phyloP scores from a whole-genome alignment of 2,888 invertebrate genomes.

The Cheilosia scutellata region DNA sequence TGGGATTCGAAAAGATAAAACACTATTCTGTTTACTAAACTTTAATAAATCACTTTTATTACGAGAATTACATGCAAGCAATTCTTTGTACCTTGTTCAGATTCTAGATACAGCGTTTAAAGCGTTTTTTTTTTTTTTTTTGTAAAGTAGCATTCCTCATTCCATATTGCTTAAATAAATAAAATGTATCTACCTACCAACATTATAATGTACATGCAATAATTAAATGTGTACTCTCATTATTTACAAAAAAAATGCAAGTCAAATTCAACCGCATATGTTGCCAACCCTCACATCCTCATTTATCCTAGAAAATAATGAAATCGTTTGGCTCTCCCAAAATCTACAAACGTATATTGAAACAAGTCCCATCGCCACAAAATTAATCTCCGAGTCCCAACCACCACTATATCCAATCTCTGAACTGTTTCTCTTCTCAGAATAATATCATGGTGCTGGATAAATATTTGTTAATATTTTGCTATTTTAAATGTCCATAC shows the following conservation, averaged over 20 bases:
- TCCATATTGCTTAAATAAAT: too few species aligned
- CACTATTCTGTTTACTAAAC: too few species aligned
- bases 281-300: not conserved
- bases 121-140: too few species aligned
- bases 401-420: constrained; percentile 3
- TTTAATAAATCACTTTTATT: too few species aligned
- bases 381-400: constrained; percentile 28
- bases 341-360: constrained; percentile 28
- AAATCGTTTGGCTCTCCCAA: constrained; percentile 19
- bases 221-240: not conserved
- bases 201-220: too few species aligned
- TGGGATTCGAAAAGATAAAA: too few species aligned
- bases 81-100: too few species aligned
- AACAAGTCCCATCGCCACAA: constrained; percentile 37
- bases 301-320: constrained; percentile 39
- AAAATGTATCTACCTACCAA: too few species aligned
- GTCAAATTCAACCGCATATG: not conserved
- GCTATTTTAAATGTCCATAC: constrained; percentile 48
- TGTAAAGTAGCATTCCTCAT: too few species aligned
- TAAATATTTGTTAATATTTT: constrained; percentile 69
- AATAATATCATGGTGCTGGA: constrained; percentile 62
- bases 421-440: constrained; percentile 16
- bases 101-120: too few species aligned
- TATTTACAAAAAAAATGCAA: too few species aligned
- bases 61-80: too few species aligned